A percentile compares a stretch with the other conserved stretches of the same genome.
These are phyloP conservation scores for Tetraneura akinire DNA, from an alignment of 1,140 invertebrate genomes.

Conservation along the genomic window DNA sequence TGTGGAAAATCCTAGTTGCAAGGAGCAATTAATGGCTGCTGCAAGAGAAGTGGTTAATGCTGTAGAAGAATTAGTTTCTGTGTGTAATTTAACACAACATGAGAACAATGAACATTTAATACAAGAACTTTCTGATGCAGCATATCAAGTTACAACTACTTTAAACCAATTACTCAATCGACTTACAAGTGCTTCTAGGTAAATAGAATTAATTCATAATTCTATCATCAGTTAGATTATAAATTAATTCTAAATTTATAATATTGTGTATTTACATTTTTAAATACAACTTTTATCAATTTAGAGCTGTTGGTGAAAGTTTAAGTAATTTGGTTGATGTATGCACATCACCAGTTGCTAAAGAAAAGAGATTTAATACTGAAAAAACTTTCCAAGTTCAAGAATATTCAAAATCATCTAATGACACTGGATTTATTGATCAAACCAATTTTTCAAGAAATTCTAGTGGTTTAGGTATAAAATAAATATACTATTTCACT, in stretches of 20 bases:
- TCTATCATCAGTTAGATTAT: too few relatives aligned
- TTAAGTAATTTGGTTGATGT: slow-evolving; percentile 48
- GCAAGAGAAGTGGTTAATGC: slow-evolving; percentile 89
- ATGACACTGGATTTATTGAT: slow-evolving; percentile 38
- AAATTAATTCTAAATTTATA: background rate
- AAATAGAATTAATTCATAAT: too few relatives aligned
- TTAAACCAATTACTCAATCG: slow-evolving; percentile 86
- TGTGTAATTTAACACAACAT: slow-evolving; percentile 74
- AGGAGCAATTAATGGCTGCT: slow-evolving; percentile 90
- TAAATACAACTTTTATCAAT: too few relatives aligned
- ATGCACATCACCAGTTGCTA: slow-evolving; percentile 67
- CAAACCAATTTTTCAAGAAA: background rate
- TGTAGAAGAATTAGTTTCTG: slow-evolving; percentile 85
- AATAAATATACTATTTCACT: background rate
- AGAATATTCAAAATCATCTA: slow-evolving; percentile 78
- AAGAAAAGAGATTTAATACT: slow-evolving; percentile 93
- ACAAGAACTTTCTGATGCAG: slow-evolving; percentile 80
- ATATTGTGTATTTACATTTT: background rate
- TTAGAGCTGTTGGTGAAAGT: slow-evolving; percentile 51
- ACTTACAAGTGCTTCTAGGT: slow-evolving; percentile 36
- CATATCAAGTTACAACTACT: slow-evolving; percentile 84
- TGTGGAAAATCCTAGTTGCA: slow-evolving; percentile 86
- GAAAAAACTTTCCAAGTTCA: slow-evolving; percentile 68
- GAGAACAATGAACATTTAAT: slow-evolving; percentile 66
- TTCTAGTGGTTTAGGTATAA: background rate